Evolutionary conservation across 2,113 vertebrate species (phyloP).

Genomic region (Thunnus thynnus): DNA sequence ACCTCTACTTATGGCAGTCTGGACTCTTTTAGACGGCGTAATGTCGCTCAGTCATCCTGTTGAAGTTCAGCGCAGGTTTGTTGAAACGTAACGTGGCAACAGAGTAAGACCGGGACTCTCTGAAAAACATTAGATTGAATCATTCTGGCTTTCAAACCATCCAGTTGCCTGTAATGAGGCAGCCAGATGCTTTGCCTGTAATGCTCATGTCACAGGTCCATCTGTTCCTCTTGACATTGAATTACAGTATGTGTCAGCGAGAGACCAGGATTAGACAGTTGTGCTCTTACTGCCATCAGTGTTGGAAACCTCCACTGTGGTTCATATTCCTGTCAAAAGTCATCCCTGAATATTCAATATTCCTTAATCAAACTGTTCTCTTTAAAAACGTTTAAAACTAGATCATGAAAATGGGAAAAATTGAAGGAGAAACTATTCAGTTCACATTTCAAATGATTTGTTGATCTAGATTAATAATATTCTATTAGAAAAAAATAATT

Average conservation of each 20-base stretch:
- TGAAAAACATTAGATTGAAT: constrained; percentile 32
- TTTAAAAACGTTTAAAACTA: neutral
- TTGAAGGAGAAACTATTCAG: too few species aligned
- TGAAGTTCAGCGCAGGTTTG: constrained; percentile 42
- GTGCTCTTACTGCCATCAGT: constrained; percentile 11
- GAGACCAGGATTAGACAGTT: constrained; percentile 40
- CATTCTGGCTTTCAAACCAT: constrained; percentile 33
- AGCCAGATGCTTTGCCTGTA: constrained; percentile 64
- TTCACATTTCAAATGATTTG: too few species aligned
- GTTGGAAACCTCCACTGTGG: neutral
- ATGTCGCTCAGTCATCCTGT: constrained; percentile 12
- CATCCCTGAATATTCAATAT: neutral
- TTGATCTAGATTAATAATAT: too few species aligned
- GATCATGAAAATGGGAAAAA: neutral
- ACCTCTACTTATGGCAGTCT: neutral
- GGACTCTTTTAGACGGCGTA: neutral
- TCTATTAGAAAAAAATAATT: too few species aligned
- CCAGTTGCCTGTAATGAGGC: constrained; percentile 45
- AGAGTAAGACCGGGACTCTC: neutral
- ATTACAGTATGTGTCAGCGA: constrained; percentile 40
- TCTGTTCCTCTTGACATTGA: constrained; percentile 69
- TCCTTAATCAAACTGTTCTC: neutral
- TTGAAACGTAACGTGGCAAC: constrained; percentile 53
- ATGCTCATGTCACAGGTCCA: constrained; percentile 63
- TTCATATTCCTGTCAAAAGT: neutral